phyloP scores from a whole-genome alignment of 2,888 invertebrate species.

The Dasypogon diadema region DNA sequence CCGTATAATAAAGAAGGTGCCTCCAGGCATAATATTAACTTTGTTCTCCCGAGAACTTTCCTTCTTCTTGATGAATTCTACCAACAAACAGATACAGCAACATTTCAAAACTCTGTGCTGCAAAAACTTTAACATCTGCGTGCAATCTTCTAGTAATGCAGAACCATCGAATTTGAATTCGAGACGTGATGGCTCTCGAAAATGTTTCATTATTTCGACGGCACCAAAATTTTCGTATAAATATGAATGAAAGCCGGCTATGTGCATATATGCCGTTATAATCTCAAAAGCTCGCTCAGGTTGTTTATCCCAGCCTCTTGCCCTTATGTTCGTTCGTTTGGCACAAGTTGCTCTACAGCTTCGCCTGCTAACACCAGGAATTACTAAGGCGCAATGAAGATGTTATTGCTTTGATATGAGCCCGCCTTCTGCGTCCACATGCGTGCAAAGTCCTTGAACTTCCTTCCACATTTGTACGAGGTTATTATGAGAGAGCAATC shows the following conservation, averaged over 20 bases:
- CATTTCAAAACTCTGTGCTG: not conserved
- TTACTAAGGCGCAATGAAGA: conserved; percentile 24
- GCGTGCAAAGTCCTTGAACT: not conserved
- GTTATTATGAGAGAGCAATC: conserved; percentile 55
- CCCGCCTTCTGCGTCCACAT: not conserved
- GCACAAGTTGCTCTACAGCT: not conserved
- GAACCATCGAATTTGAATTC: not conserved
- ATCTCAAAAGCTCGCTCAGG: conserved; percentile 8
- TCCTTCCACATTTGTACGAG: not conserved
- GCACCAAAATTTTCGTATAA: too few species aligned
- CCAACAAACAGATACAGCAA: too few species aligned
- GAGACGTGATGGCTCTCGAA: not conserved
- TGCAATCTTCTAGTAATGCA: conserved; percentile 33
- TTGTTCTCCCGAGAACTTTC: conserved; percentile 1
- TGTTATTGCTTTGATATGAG: conserved; percentile 39
- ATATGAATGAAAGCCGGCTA: too few species aligned
- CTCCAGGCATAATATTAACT: conserved; percentile 39
- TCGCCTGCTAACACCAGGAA: not conserved
- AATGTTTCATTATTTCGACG: conserved; percentile 19
- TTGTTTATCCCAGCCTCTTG: not conserved
- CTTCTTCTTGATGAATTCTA: too few species aligned
- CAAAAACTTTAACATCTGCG: conserved; percentile 52
- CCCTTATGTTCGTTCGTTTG: not conserved
- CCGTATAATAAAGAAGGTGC: conserved; percentile 48
- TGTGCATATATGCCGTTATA: conserved; percentile 3